These are phyloP conservation scores for Tenodera sinensis DNA, from an alignment of 2,888 invertebrate species.

Conservation along the genomic window DNA sequence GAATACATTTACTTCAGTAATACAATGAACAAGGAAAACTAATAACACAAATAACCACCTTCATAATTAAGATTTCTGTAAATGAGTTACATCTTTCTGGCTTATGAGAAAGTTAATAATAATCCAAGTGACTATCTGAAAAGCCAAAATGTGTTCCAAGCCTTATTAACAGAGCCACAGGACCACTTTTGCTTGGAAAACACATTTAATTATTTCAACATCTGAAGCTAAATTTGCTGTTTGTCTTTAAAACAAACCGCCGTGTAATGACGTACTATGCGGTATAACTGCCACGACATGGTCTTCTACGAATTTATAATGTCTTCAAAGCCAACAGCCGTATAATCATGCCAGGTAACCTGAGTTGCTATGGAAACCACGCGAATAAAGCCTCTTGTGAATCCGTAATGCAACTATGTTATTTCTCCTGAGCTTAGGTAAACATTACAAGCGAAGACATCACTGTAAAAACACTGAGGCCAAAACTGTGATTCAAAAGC, in stretches of 20 bases:
- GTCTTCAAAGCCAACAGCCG: not conserved
- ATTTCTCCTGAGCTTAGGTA: not conserved
- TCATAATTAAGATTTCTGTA: no score
- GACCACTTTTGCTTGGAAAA: no score
- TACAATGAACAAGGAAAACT: no score
- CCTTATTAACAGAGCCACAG: no score
- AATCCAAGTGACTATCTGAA: no score
- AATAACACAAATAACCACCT: no score
- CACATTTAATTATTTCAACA: not conserved
- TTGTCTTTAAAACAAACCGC: not conserved
- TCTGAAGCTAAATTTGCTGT: not conserved
- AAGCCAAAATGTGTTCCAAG: no score
- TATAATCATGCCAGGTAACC: not conserved
- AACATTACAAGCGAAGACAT: not conserved
- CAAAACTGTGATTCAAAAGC: not conserved
- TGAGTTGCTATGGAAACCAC: not conserved
- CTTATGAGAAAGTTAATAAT: no score
- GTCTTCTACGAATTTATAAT: not conserved
- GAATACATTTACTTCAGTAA: no score
- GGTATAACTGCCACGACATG: not conserved
- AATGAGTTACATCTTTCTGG: no score
- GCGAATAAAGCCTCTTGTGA: not conserved
- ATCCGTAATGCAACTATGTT: not conserved
- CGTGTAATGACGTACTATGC: not conserved
- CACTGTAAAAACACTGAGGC: not conserved